These are phyloP conservation scores for Hydractinia echinata DNA, from an alignment of 30 jellyfish, hydroid and myxozoan genomes.

Conservation along the genomic window DNA sequence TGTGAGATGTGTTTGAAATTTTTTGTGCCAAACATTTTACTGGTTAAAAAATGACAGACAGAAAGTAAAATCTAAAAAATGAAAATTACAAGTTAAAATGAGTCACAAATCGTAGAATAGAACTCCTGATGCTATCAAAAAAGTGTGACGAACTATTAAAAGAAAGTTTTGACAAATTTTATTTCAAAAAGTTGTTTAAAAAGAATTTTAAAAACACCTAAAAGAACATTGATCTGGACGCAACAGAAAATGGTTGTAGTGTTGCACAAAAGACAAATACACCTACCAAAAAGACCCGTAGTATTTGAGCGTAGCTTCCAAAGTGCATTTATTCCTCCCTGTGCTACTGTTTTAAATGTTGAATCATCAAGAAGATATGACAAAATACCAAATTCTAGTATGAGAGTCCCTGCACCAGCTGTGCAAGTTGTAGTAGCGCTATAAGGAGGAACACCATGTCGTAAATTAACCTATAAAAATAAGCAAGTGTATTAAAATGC, in stretches of 20 bases:
- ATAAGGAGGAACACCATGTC: slow-evolving; percentile 64
- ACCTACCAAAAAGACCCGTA: slow-evolving; percentile 91
- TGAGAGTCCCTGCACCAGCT: slow-evolving; percentile 96
- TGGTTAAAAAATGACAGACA: too few relatives aligned
- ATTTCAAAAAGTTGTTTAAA: too few relatives aligned
- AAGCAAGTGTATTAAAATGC: not conserved
- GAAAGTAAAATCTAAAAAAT: too few relatives aligned
- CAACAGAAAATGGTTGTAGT: not conserved
- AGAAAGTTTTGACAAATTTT: too few relatives aligned
- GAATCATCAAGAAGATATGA: slow-evolving; percentile 71
- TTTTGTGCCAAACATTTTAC: too few relatives aligned
- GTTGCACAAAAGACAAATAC: not conserved
- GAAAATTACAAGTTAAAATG: too few relatives aligned
- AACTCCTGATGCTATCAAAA: too few relatives aligned
- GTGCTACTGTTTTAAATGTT: slow-evolving; percentile 52
- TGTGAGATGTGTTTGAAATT: too few relatives aligned
- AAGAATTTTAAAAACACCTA: too few relatives aligned
- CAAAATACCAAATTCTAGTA: slow-evolving; percentile 81
- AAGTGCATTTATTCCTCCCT: slow-evolving; percentile 62
- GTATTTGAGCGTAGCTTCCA: slow-evolving; percentile 78
- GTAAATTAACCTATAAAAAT: slow-evolving; percentile 66
- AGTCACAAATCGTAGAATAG: too few relatives aligned
- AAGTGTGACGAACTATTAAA: too few relatives aligned
- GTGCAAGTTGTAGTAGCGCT: slow-evolving; percentile 76
- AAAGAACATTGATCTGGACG: too few relatives aligned